Conservation (phyloP, 1,140 invertebrate species). For the Sitodiplosis mosellana region DNA sequence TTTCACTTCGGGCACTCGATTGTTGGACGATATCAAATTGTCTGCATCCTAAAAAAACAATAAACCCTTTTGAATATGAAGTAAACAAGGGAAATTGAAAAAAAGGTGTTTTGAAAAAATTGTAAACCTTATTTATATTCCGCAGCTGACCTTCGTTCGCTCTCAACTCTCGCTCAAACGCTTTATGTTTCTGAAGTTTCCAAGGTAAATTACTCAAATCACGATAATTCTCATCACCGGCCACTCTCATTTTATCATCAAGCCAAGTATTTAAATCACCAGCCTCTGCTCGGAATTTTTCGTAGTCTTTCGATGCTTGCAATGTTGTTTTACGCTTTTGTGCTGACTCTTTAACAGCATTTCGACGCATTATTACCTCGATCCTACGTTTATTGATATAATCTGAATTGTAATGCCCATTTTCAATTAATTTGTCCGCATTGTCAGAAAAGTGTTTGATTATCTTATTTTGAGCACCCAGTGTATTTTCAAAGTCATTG, state of each 20-base stretch:
- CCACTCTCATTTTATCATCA: conserved; percentile 76
- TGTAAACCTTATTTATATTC: conserved; percentile 54
- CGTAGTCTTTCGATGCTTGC: conserved; percentile 58
- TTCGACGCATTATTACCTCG: conserved; percentile 53
- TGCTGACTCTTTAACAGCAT: conserved; percentile 53
- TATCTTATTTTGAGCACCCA: conserved; percentile 85
- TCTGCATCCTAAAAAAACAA: conserved; percentile 31
- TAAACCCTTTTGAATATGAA: background rate
- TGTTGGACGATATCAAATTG: conserved; percentile 46
- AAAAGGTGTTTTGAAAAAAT: too few species aligned
- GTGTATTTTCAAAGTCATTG: conserved; percentile 83
- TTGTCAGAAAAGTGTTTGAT: conserved; percentile 69
- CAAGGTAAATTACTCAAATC: conserved; percentile 81
- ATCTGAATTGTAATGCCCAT: conserved; percentile 70
- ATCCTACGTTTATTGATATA: conserved; percentile 55
- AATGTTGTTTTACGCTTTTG: conserved; percentile 50
- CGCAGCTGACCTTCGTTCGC: conserved; percentile 79
- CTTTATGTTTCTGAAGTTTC: conserved; percentile 94
- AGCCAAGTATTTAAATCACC: conserved; percentile 81
- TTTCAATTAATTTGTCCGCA: conserved; percentile 65
- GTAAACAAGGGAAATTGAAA: background rate
- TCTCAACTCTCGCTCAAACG: conserved; percentile 85
- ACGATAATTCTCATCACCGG: conserved; percentile 81
- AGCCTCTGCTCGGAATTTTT: conserved; percentile 75
- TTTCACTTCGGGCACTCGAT: conserved; percentile 47